Percentiles rank a stretch among this genome's conserved stretches.
Conservation (phyloP, 2,888 invertebrate species). For the Philaethria dido region DNA sequence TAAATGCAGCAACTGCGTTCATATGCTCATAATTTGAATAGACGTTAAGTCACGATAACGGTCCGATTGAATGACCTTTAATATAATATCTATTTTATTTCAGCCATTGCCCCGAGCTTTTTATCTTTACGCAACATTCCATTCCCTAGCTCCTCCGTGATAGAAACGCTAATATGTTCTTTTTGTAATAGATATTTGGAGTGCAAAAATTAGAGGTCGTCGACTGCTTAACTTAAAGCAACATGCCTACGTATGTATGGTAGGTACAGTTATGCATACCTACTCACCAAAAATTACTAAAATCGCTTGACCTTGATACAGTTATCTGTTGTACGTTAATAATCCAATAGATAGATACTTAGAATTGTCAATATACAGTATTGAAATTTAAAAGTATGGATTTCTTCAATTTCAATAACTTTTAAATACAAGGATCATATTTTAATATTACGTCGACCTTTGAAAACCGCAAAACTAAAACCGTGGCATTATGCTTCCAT, state of each 20-base stretch:
- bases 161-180: constrained; percentile 27
- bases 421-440: constrained; percentile 1
- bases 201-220: constrained; percentile 31
- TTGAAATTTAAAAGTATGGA: neutral
- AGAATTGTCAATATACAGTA: neutral
- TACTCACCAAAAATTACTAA: neutral
- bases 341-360: neutral
- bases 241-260: neutral
- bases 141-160: constrained; percentile 35
- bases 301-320: constrained; percentile 19
- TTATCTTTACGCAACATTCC: constrained; percentile 43
- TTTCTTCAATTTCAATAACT: neutral
- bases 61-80: constrained; percentile 45
- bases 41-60: constrained; percentile 43
- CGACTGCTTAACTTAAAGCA: neutral
- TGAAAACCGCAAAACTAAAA: constrained; percentile 36
- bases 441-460: constrained; percentile 33
- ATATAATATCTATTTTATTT: constrained; percentile 42
- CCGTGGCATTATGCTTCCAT: constrained; percentile 36
- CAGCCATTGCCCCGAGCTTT: constrained; percentile 42
- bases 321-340: neutral
- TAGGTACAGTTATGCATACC: neutral
- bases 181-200: constrained; percentile 32
- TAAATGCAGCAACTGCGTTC: constrained; percentile 28
- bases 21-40: constrained; percentile 33